phyloP scores from a whole-genome alignment of 1,140 invertebrate species.

The Drosophila kepulauana region DNA sequence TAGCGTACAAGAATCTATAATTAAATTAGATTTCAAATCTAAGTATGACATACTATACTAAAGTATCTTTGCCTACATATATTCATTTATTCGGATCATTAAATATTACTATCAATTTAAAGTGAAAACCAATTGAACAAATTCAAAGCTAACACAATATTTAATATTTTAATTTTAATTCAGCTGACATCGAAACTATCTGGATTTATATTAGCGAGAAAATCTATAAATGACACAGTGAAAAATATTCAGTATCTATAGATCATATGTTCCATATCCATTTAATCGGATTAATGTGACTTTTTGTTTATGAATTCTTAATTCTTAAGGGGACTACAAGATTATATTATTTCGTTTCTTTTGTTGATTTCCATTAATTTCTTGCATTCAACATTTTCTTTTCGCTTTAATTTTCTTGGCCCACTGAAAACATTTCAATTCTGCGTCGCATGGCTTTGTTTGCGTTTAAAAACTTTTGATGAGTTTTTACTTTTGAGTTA shows the following conservation, averaged over 20 bases:
- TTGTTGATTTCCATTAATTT: slow-evolving; percentile 41
- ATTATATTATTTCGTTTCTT: slow-evolving; percentile 17
- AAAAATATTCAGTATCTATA: slow-evolving; percentile 4
- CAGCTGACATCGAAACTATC: neutral
- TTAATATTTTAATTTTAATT: neutral
- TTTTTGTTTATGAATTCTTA: slow-evolving; percentile 34
- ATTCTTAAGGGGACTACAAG: slow-evolving; percentile 15
- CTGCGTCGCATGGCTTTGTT: slow-evolving; percentile 53
- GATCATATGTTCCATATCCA: neutral
- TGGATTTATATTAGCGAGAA: neutral
- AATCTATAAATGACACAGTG: neutral
- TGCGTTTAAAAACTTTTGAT: slow-evolving; percentile 35
- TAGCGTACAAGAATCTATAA: neutral
- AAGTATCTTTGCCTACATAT: neutral
- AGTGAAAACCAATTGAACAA: too few relatives aligned
- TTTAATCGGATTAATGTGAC: slow-evolving; percentile 3
- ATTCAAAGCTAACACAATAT: too few relatives aligned
- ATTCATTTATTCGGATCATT: too few relatives aligned
- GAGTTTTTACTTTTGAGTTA: slow-evolving; percentile 7
- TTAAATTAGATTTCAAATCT: neutral
- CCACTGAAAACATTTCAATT: slow-evolving; percentile 69
- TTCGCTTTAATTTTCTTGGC: slow-evolving; percentile 27
- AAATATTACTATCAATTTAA: too few relatives aligned
- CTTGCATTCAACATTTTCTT: neutral
- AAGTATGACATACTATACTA: neutral